Conservation (phyloP, 1,140 invertebrate species). For the Scaptodrosophila lebanonensis region DNA sequence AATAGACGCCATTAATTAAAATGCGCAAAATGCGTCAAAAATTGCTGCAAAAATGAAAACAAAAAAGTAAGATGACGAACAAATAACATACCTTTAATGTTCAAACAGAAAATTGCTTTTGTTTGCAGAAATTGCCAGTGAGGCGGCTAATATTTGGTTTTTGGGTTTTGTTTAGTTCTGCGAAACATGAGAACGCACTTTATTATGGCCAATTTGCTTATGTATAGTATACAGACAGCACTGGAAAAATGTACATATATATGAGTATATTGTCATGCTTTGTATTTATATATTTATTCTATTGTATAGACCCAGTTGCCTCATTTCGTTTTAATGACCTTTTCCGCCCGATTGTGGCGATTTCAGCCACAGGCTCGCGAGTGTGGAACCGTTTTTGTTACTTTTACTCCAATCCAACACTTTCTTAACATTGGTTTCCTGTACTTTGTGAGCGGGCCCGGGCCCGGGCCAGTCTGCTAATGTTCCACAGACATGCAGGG, state of each 20-base stretch:
- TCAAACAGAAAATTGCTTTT: constrained; percentile 27
- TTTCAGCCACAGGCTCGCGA: no score
- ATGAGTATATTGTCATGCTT: constrained; percentile 19
- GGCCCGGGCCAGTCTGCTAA: no score
- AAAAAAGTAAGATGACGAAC: constrained; percentile 28
- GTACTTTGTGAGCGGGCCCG: no score
- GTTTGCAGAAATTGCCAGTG: constrained; percentile 38
- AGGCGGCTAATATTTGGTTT: constrained; percentile 13
- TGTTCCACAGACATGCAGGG: constrained; percentile 50
- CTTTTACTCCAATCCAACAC: constrained; percentile 36
- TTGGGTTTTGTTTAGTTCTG: constrained; percentile 26
- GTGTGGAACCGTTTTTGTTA: constrained; percentile 8
- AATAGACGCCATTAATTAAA: constrained; percentile 53
- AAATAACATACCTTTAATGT: no score
- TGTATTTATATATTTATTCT: no score
- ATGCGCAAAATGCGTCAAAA: constrained; percentile 31
- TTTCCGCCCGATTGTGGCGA: constrained; percentile 19
- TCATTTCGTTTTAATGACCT: constrained; percentile 47
- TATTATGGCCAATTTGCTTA: constrained; percentile 45
- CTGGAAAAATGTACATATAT: no score
- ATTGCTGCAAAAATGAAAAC: constrained; percentile 23
- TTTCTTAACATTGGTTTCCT: constrained; percentile 59
- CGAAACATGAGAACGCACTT: constrained; percentile 61
- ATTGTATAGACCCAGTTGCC: no score
- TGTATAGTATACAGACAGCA: constrained; percentile 49